Base-by-base conservation (phyloP, 2,113 vertebrate genomes). In the Nesoenas mayeri region DNA sequence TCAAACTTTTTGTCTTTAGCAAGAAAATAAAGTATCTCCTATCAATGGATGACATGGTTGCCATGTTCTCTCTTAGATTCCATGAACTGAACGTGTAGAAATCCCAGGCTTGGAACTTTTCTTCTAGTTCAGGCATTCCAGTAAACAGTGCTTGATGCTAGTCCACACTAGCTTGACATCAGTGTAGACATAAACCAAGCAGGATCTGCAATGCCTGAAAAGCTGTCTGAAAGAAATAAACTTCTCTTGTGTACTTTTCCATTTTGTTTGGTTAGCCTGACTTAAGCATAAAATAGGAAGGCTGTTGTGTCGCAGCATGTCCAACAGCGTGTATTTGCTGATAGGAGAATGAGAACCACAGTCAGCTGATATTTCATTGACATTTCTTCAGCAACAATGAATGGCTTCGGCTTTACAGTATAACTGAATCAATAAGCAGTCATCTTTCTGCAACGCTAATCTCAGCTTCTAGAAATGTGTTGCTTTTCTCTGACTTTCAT, bases 221-320 rank as follows among this genome's bases (percentile, higher is more conserved):
- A 75, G 4, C 20, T 73, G 16, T 28, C 56, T 38, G 67, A 50
- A 83, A 81, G 47, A 89, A 42, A 50, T 32, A n/a, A 56, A 48
- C 10, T n/a, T 79, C 47, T 24, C 34, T 47, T 48, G 20, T 56
- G 21, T 61, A 57, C 44, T 80, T 69, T 66, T 50, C 1, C 8
- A 9, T 21, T 20, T 54, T 34, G 16, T 54, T 36, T 1, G 2
- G 7, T 80, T 70, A 58, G 6, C 28, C 29, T 74, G 72, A 64
- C 47, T 53, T 91, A 38, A 51, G 57, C 13, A 32, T 25, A 21
- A 38, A 54, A 28, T 29, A 60, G 38, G 38, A 85, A 65, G 42
- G 64, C 20, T 26, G 18, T 62, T n/a, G 54, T 0, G 0, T 6
- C 67, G 26, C 17, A 64, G 17, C 2, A 1, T 16, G 18, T 78